A percentile compares a stretch with the other conserved stretches of the same genome.
phyloP scores from a whole-genome alignment of 2,888 invertebrate species.

The Epinotia brunnichana region DNA sequence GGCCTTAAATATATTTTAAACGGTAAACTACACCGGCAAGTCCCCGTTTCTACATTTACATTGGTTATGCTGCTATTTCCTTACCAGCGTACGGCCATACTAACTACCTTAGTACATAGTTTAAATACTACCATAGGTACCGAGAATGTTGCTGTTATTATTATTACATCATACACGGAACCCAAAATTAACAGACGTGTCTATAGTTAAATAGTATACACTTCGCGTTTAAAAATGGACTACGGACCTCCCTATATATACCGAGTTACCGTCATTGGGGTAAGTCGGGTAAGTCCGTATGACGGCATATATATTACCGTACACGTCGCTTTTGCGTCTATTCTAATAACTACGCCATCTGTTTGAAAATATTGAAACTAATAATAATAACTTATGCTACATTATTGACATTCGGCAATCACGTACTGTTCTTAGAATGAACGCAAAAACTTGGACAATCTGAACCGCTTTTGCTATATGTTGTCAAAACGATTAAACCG shows the following conservation, averaged over 20 bases:
- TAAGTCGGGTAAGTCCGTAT: neutral
- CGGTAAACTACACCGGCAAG: neutral
- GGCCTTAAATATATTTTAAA: slow-evolving; percentile 6
- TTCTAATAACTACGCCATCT: neutral
- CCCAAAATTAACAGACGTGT: neutral
- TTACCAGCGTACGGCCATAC: neutral
- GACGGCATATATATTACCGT: neutral
- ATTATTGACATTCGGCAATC: neutral
- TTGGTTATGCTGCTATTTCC: slow-evolving; percentile 13
- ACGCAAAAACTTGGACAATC: neutral
- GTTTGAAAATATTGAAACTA: neutral
- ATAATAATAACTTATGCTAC: neutral
- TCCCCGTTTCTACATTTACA: slow-evolving; percentile 23
- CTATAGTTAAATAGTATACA: neutral
- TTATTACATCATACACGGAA: too few species aligned
- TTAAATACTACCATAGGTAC: slow-evolving; percentile 10
- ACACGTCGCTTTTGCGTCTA: neutral
- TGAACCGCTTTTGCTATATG: neutral
- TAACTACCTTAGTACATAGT: slow-evolving; percentile 3
- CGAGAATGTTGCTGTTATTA: neutral
- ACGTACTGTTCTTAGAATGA: neutral
- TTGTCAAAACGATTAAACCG: neutral
- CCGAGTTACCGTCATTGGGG: neutral
- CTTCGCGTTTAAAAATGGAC: neutral
- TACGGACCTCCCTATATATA: neutral